Base-by-base conservation (phyloP, 2,113 vertebrate genomes). In the Corythaeola cristata region DNA sequence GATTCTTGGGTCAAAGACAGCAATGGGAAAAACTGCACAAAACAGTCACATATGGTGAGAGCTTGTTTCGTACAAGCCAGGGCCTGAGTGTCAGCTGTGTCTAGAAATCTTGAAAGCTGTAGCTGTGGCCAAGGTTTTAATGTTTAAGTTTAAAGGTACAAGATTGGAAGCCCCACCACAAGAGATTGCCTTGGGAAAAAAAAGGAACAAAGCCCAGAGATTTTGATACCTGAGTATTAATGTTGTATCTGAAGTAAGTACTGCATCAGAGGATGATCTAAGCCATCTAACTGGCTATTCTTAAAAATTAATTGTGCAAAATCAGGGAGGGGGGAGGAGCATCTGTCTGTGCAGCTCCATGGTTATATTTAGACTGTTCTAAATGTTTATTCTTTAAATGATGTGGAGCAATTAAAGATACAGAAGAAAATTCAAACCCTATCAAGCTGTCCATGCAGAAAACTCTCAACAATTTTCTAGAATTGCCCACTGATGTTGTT, bases 291-390 rank as follows among this genome's bases (percentile, higher is more conserved):
- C 15, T 52, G 8, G 18, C 37, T 63, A 72, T 56, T 72, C 30
- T 59, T 49, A 39, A 45, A 64, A 33, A 9, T 13, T 28, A 56
- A 19, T 15, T 26, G 39, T 47, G 22, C 21, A 88, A 35, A 74
- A 52, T 18, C 0, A 0, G n/a, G 17, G 15, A 50, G 28, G 3
- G 32, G 11, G 9, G 20, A 49, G 23, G 15, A 37, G 11, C 2
- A 45, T 41, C 12, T 47, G 16, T 18, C 19, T 73, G 32, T 68
- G 49, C 32, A 63, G 13, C 41, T 78, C 23, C 49, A 24, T 8
- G 9, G 49, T 73, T 52, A 44, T 30, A 22, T 68, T n/a, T 47
- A 87, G 33, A 23, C 27, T 23, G 8, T 33, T 71, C 8, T 81
- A 76, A 67, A 55, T 4, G 5, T 64, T 60, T 66, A 18, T 52